Evolutionary conservation across 2,113 vertebrate genomes (phyloP).

Genomic region (Malurus elegans): DNA sequence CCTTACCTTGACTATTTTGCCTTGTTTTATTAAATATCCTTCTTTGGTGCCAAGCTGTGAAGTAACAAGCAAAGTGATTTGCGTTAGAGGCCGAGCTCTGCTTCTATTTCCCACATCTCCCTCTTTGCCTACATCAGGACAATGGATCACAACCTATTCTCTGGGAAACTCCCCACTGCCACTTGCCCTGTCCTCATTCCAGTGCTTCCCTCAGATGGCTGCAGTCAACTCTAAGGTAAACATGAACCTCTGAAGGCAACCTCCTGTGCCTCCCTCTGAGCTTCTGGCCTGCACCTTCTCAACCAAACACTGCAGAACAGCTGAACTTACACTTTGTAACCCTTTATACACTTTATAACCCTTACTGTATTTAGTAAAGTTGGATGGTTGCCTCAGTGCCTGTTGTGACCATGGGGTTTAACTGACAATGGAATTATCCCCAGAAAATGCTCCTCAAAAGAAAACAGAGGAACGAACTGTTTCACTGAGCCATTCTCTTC

Average conservation of each 20-base stretch:
- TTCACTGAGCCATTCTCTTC: background rate
- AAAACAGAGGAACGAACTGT: background rate
- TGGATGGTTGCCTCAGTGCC: accelerated
- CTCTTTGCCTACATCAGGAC: background rate
- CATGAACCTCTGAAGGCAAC: background rate
- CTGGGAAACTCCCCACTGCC: accelerated
- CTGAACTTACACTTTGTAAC: background rate
- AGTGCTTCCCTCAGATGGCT: accelerated
- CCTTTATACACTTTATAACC: no score
- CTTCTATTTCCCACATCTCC: background rate
- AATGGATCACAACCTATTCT: background rate
- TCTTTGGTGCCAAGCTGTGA: conserved; percentile 94
- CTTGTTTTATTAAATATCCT: conserved; percentile 93
- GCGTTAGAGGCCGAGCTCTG: background rate
- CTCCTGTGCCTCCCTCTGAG: background rate
- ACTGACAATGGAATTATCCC: background rate
- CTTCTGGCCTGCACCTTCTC: background rate
- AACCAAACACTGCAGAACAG: background rate
- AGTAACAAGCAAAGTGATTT: background rate
- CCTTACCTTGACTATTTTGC: conserved; percentile 85
- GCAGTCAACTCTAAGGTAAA: background rate
- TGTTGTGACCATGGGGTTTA: background rate
- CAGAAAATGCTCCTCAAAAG: background rate
- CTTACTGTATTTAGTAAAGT: background rate
- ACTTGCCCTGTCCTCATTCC: background rate